Conservation (phyloP, 2,888 invertebrate genomes). For the Ypsolopha sequella region DNA sequence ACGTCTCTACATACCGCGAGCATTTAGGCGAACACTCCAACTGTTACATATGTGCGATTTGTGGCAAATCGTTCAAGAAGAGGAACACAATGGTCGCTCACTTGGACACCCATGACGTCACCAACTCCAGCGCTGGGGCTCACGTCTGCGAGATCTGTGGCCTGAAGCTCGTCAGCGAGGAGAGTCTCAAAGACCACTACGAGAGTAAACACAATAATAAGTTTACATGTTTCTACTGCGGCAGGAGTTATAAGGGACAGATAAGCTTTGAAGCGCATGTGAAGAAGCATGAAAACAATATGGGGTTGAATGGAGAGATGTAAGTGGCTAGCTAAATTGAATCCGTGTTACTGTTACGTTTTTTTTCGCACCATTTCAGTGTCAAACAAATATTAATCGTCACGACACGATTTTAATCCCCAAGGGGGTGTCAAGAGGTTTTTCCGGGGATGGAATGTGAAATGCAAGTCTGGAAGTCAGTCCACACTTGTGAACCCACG, state of each 20-base stretch:
- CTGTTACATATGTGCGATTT: conserved; percentile 37
- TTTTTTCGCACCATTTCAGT: too few species aligned
- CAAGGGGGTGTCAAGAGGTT: too few species aligned
- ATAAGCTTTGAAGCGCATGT: conserved; percentile 44
- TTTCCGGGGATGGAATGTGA: too few species aligned
- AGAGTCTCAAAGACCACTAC: conserved; percentile 28
- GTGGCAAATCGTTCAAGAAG: conserved; percentile 40
- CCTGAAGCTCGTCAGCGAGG: conserved; percentile 25
- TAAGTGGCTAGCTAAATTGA: conserved; percentile 11
- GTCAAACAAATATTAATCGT: too few species aligned
- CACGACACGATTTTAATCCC: too few species aligned
- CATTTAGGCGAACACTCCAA: conserved; percentile 42
- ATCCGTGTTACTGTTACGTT: not conserved
- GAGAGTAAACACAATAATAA: conserved; percentile 38
- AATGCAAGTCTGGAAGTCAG: too few species aligned
- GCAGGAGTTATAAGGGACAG: conserved; percentile 43
- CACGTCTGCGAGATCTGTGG: conserved; percentile 51
- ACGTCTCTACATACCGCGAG: conserved; percentile 31
- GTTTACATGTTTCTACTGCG: conserved; percentile 53
- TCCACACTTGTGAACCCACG: too few species aligned
- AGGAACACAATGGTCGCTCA: conserved; percentile 39
- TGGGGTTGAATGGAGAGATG: conserved; percentile 16
- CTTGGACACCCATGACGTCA: conserved; percentile 34
- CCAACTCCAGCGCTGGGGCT: conserved; percentile 13
- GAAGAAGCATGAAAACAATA: conserved; percentile 42